Percentiles rank a stretch among this genome's conserved stretches.
phyloP scores from a whole-genome alignment of 2,113 vertebrate species.

The Centrocercus urophasianus region DNA sequence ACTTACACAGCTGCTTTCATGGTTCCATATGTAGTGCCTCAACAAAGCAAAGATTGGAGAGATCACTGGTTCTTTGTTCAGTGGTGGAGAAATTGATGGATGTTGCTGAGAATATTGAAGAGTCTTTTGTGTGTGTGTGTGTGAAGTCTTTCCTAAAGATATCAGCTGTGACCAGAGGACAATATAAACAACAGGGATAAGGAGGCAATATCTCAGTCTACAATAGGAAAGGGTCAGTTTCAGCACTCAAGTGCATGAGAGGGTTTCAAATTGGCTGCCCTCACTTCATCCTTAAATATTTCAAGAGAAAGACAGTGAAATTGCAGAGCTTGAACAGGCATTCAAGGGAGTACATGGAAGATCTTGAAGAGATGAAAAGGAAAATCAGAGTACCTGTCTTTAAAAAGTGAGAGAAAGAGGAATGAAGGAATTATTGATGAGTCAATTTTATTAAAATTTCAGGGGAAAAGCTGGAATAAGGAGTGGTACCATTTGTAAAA shows the following conservation, averaged over 20 bases:
- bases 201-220: fast-evolving
- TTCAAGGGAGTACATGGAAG: neutral
- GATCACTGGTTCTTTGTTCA: neutral
- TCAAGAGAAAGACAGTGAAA: neutral
- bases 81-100: neutral
- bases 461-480: neutral
- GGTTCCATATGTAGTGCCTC: neutral
- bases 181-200: fast-evolving
- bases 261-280: neutral
- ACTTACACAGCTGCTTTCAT: fast-evolving
- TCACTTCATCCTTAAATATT: neutral
- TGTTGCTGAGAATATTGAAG: neutral
- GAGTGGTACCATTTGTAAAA: neutral
- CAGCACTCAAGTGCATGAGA: neutral
- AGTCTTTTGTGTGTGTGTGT: neutral
- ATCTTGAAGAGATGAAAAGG: neutral
- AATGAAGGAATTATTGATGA: neutral
- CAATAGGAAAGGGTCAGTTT: neutral
- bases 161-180: fast-evolving
- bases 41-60: fast-evolving
- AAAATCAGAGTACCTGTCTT: neutral
- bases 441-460: neutral
- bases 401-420: neutral
- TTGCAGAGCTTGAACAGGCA: neutral
- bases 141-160: neutral